Evolutionary conservation across 2,888 invertebrate genomes (phyloP).

Genomic region (Sinopyrophorus schimmeli): DNA sequence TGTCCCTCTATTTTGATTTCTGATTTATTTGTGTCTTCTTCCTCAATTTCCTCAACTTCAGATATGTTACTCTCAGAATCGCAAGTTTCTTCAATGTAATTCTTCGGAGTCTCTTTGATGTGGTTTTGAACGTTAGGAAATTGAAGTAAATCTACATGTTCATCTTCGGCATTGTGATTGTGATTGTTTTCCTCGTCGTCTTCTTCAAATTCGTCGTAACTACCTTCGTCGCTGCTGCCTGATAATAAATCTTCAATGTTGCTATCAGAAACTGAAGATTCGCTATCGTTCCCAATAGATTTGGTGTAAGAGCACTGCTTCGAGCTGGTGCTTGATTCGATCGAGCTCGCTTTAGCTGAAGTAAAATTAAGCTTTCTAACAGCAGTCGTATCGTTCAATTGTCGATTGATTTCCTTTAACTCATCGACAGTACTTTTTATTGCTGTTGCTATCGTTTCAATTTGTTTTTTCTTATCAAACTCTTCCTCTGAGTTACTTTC

Average conservation of each 20-base stretch:
- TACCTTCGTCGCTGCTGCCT: slow-evolving; percentile 44
- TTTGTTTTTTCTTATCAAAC: slow-evolving; percentile 2
- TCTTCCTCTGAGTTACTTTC: slow-evolving; percentile 14
- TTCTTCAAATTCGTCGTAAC: slow-evolving; percentile 49
- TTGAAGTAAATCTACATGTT: slow-evolving; percentile 40
- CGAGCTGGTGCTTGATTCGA: slow-evolving; percentile 51
- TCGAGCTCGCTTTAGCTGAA: slow-evolving; percentile 46
- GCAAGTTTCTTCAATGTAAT: slow-evolving; percentile 48
- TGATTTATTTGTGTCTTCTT: slow-evolving; percentile 38
- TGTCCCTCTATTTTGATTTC: slow-evolving; percentile 34
- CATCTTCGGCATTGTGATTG: slow-evolving; percentile 56
- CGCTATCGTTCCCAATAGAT: slow-evolving; percentile 53
- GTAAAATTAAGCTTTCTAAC: slow-evolving; percentile 32
- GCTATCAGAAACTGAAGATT: slow-evolving; percentile 54
- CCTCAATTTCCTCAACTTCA: slow-evolving; percentile 38
- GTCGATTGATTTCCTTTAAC: slow-evolving; percentile 37
- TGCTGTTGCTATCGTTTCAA: slow-evolving; percentile 40
- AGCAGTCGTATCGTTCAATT: slow-evolving; percentile 28
- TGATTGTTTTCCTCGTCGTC: slow-evolving; percentile 51
- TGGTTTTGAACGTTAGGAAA: slow-evolving; percentile 1
- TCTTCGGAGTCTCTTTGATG: slow-evolving; percentile 28
- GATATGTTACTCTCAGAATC: slow-evolving; percentile 45
- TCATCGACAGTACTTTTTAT: slow-evolving; percentile 37
- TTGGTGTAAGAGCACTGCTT: slow-evolving; percentile 54
- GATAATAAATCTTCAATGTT: slow-evolving; percentile 52